These are phyloP conservation scores for Sapayoa aenigma DNA, from an alignment of 2,113 vertebrate genomes.

Conservation along the genomic window DNA sequence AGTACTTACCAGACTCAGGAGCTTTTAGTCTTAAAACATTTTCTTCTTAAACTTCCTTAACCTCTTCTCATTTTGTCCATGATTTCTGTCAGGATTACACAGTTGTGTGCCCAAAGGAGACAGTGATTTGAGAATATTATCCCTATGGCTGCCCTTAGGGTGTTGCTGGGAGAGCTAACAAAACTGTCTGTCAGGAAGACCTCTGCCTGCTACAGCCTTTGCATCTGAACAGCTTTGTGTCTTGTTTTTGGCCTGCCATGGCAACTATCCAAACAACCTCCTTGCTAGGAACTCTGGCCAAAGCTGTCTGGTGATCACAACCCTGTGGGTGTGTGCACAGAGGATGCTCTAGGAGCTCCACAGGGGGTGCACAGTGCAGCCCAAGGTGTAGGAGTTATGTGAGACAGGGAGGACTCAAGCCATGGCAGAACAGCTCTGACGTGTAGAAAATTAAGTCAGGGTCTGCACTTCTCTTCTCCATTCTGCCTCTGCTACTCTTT, in stretches of 20 bases:
- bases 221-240: neutral
- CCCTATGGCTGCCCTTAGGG: neutral
- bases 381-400: neutral
- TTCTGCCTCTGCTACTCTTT: neutral
- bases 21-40: too few relatives aligned
- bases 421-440: neutral
- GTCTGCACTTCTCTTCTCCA: accelerated
- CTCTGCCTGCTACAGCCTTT: neutral
- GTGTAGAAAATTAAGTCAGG: neutral
- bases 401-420: neutral
- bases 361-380: neutral
- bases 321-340: neutral
- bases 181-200: neutral
- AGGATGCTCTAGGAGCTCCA: neutral
- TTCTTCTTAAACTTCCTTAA: neutral
- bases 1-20: neutral
- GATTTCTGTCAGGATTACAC: neutral
- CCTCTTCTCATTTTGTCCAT: neutral
- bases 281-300: accelerated
- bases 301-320: neutral
- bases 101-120: neutral
- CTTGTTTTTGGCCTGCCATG: neutral
- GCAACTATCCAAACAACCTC: too few relatives aligned
- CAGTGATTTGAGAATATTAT: neutral
- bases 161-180: neutral